phyloP scores from a whole-genome alignment of 2,797 vertebrate species.

The Anguilla marmorata region DNA sequence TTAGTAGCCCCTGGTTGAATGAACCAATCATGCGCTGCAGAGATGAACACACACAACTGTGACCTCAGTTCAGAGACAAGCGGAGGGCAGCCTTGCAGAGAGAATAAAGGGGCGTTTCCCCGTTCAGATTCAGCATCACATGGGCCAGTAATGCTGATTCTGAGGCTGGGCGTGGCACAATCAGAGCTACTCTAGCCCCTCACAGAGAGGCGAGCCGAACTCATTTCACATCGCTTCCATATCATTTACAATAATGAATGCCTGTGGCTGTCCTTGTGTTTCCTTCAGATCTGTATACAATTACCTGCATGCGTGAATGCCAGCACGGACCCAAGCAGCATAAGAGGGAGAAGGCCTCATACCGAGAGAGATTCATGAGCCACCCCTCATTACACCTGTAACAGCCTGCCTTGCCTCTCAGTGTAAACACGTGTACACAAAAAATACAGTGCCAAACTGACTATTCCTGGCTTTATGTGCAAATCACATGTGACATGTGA shows the following conservation, averaged over 20 bases:
- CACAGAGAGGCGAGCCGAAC: neutral
- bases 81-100: constrained; percentile 13
- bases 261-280: neutral
- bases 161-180: neutral
- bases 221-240: neutral
- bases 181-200: neutral
- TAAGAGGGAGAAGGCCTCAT: neutral
- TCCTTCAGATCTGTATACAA: neutral
- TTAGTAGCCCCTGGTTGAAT: neutral
- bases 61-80: constrained; percentile 17
- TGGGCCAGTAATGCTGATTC: neutral
- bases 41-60: constrained; percentile 30
- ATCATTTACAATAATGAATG: neutral
- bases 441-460: neutral
- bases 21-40: constrained; percentile 19
- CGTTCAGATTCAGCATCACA: constrained; percentile 12
- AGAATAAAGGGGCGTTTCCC: constrained; percentile 21
- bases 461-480: neutral
- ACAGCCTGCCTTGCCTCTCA: neutral
- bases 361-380: neutral
- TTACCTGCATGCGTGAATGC: neutral
- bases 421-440: neutral
- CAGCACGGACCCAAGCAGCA: neutral
- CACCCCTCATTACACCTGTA: neutral
- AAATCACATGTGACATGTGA: neutral